Base-by-base conservation (phyloP, 2,797 vertebrate genomes). In the Coregonus suidteri region DNA sequence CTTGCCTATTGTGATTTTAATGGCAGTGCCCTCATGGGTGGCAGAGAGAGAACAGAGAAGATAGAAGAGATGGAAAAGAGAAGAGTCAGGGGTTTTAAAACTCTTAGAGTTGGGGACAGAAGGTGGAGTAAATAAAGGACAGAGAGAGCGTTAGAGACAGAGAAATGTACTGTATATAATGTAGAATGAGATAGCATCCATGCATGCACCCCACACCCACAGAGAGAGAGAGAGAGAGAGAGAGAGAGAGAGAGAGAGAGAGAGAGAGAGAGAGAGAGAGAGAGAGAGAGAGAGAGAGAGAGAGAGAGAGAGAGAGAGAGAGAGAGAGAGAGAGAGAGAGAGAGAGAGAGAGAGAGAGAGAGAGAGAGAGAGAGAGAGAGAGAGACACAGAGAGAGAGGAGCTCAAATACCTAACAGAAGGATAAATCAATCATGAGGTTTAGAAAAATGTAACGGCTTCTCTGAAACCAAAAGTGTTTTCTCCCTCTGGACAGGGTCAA, bases 1-100 rank as follows among this genome's bases (percentile, higher is more conserved):
- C 65, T 14, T 66, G n/a, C 6, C 74, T 41, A 16, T 82, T 80
- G 70, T 78, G 74, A 41, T 82, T 5, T 0, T 13, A 4, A 52
- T 78, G 67, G 53, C 64, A 81, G 69, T 15, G 65, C 70, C 73
- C 35, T 41, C 69, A 81, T 81, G 83, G 83, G 82, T 77, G 83
- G 83, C 47, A 0, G 65, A 69, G 79, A 73, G 76, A 80, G 81
- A 20, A 78, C 69, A 79, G 59, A 18, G 30, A 66, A n/a, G 79
- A 52, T 76, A 30, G 79, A 82, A 41, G 71, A 78, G 34, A 35
- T 0, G 25, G 25, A 25, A 25, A 25, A 25, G 25, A 25, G 25
- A 25, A 25, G 25, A 25, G 25, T 25, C 25, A 25, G 25, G 25
- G 25, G 25, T 25, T 25, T 25, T 25, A 25, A 25, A 25, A 25